phyloP scores from a whole-genome alignment of 1,140 invertebrate species.

The Bombyx mandarina region DNA sequence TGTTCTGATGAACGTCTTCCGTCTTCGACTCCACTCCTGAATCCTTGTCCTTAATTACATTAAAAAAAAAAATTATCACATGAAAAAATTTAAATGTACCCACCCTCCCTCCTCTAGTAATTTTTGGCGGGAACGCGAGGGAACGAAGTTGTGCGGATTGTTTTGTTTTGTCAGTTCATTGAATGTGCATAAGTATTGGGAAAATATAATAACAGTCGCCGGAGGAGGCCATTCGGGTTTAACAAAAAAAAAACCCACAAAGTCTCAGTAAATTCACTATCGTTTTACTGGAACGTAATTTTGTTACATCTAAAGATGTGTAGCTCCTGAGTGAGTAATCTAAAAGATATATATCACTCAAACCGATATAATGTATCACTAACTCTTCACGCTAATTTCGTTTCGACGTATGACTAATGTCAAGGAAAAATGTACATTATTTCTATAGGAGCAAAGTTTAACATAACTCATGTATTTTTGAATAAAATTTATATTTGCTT shows the following conservation, averaged over 20 bases:
- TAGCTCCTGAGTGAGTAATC: too few species aligned
- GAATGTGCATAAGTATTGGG: too few species aligned
- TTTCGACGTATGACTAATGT: too few species aligned
- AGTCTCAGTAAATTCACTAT: neutral
- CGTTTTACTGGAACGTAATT: neutral
- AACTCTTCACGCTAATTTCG: too few species aligned
- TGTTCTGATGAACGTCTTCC: slow-evolving; percentile 27
- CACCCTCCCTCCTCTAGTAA: neutral
- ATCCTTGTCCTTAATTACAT: slow-evolving; percentile 40
- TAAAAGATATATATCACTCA: too few species aligned
- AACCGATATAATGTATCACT: too few species aligned
- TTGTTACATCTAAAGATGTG: neutral
- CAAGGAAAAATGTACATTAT: too few species aligned
- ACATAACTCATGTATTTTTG: too few species aligned
- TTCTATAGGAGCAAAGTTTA: too few species aligned
- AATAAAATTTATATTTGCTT: too few species aligned
- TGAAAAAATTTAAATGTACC: neutral
- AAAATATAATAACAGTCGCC: too few species aligned
- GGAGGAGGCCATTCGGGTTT: neutral
- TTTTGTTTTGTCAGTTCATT: too few species aligned
- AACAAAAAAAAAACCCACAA: neutral
- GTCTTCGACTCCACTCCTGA: slow-evolving; percentile 40
- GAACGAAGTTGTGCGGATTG: neutral
- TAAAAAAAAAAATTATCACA: neutral
- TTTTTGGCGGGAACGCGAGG: neutral